Evolutionary conservation across 2,888 invertebrate species (phyloP).

Genomic region (Drosophila affinis): DNA sequence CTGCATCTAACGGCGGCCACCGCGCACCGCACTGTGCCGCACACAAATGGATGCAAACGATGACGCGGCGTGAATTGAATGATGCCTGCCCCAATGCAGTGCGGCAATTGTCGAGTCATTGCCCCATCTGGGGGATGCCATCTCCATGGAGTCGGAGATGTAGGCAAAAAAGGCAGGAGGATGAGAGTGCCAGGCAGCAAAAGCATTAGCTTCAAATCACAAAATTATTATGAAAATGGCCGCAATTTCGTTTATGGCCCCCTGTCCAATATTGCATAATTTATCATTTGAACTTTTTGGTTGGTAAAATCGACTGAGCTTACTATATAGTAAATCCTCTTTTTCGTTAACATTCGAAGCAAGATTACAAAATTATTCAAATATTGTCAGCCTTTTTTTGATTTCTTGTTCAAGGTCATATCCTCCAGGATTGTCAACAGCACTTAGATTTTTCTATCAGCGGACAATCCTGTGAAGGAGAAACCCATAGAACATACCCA

Average conservation of each 20-base stretch:
- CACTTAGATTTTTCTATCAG: too few species aligned
- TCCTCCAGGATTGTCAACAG: too few species aligned
- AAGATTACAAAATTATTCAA: too few species aligned
- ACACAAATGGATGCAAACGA: constrained; percentile 7
- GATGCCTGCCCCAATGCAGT: constrained; percentile 7
- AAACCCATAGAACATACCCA: too few species aligned
- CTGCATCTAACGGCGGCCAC: background rate
- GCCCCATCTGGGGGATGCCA: constrained; percentile 2
- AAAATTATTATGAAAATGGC: background rate
- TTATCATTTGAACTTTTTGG: background rate
- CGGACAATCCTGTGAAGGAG: too few species aligned
- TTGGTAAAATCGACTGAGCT: too few species aligned
- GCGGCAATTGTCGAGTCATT: constrained; percentile 24
- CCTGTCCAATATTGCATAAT: background rate
- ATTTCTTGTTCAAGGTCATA: too few species aligned
- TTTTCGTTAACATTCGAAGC: too few species aligned
- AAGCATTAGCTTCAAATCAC: background rate
- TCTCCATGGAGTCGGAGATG: background rate
- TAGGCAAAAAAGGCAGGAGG: background rate
- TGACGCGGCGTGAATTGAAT: constrained; percentile 26
- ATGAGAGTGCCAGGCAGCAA: background rate
- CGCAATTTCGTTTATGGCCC: background rate
- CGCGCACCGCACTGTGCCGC: background rate
- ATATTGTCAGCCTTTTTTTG: too few species aligned
- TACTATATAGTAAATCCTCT: too few species aligned